Conservation (phyloP, 1,140 invertebrate species). For the Anoplophora glabripennis region DNA sequence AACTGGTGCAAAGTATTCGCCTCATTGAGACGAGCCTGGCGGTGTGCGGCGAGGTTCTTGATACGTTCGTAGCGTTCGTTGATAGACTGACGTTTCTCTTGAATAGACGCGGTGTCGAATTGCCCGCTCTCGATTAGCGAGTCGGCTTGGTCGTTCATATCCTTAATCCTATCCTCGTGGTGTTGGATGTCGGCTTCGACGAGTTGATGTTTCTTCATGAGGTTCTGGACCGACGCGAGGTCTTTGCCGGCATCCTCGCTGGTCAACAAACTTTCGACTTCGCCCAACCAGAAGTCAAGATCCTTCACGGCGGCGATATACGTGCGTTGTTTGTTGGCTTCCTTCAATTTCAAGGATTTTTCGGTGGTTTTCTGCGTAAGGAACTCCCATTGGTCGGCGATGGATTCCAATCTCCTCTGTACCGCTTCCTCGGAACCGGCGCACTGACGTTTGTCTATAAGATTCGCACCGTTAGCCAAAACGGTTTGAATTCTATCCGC, state of each 20-base stretch:
- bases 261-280: constrained; percentile 94
- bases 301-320: constrained; percentile 99
- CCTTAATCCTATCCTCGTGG: constrained; percentile 93
- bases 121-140: constrained; percentile 91
- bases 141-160: constrained; percentile 93
- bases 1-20: constrained; percentile 98
- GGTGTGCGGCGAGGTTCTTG: constrained; percentile 87
- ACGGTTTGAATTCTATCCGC: constrained; percentile 96
- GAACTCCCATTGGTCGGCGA: constrained; percentile 98
- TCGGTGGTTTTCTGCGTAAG: constrained; percentile 97
- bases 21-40: constrained; percentile 86
- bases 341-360: constrained; percentile 96
- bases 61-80: constrained; percentile 93
- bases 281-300: constrained; percentile 99
- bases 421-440: constrained; percentile 91
- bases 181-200: constrained; percentile 96
- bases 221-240: constrained; percentile 96
- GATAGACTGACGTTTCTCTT: constrained; percentile 88
- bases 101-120: constrained; percentile 90
- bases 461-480: constrained; percentile 91
- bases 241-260: constrained; percentile 98
- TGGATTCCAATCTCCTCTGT: constrained; percentile 84
- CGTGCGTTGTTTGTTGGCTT: constrained; percentile 97
- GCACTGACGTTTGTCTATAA: constrained; percentile 91
- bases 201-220: constrained; percentile 98